Base-by-base conservation (phyloP, 2,888 invertebrate species). In the Scotopteryx bipunctaria region DNA sequence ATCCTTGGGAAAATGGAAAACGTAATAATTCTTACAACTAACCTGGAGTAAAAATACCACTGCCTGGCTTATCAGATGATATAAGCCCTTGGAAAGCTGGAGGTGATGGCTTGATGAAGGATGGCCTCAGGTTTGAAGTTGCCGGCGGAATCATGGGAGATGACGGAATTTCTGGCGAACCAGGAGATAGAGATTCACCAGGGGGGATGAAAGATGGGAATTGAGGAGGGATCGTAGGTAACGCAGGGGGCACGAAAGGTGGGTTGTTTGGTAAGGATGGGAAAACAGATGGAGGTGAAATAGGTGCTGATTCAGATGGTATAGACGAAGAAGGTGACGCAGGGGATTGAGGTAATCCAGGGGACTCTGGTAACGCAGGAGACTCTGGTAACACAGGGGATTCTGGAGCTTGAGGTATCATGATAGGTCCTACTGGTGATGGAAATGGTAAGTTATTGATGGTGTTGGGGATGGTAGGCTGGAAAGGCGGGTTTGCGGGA, bases 81-180 rank as follows among this genome's bases (percentile, higher is more conserved):
- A 36, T 6, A 1, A 35, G 38, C 13, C 45, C 55, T 14, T 46
- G 46, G 8, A 43, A 53, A 8, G 40, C 50, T 3, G 58, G 55
- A n/a, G 64, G 60, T 4, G 55, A 2, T 49, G 63, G 53, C 47
- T 57, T 50, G 54, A 54, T 21, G 31, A 55, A 50, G 1, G 53
- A 43, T 13, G 55, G 53, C 17, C 47, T 33, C 6, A 44, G 36
- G 17, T 55, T 31, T 4, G 48, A 44, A 3, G 54, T 27, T 15
- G 27, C 4, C 11, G 59, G 41, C 5, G 59, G 55, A 32, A 60
- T 51, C 37, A 41, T 32, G 31, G 57, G 55, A 19, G 57, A 41
- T 8, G 33, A 21, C 2, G 45, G 38, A 6, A 44, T 52, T 15
- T 38, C 41, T 17, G 55, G 41, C 5, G 55, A 50, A 5, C 44